Conservation (phyloP, 2,797 vertebrate genomes). For the Pangasius krempfi region DNA sequence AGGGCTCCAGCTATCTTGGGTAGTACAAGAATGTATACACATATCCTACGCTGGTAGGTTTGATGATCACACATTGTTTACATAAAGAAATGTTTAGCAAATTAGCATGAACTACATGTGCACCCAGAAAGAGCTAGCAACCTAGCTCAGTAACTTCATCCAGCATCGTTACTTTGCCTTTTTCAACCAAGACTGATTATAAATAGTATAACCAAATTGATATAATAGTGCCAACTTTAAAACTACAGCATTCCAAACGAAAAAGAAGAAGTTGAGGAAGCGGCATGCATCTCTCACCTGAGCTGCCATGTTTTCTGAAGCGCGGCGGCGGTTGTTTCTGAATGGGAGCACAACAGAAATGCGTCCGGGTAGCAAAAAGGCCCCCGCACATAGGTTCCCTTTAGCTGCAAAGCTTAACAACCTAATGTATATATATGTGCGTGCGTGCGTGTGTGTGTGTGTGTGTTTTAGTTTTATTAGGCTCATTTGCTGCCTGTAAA, state of each 20-base stretch:
- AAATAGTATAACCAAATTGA: background rate
- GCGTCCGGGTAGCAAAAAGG: slow-evolving; percentile 46
- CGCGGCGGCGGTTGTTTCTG: slow-evolving; percentile 46
- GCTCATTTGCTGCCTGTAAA: background rate
- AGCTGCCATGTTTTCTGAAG: slow-evolving; percentile 59
- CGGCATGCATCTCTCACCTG: slow-evolving; percentile 48
- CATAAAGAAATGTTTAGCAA: background rate
- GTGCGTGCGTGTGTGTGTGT: no score
- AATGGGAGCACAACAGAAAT: slow-evolving; percentile 44
- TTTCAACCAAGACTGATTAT: background rate
- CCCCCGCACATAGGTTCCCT: background rate
- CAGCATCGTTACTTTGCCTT: background rate
- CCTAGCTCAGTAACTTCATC: background rate
- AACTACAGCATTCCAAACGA: background rate
- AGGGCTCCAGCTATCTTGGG: background rate
- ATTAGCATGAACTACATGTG: slow-evolving; percentile 19
- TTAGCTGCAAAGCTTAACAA: background rate
- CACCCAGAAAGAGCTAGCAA: background rate
- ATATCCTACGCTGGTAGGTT: background rate
- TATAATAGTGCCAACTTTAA: background rate
- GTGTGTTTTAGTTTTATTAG: background rate
- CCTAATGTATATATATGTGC: no score
- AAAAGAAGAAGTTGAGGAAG: background rate
- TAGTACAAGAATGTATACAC: background rate
- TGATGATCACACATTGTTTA: background rate